Evolutionary conservation across 1,140 invertebrate species (phyloP).

Genomic region (Gerris buenoi): DNA sequence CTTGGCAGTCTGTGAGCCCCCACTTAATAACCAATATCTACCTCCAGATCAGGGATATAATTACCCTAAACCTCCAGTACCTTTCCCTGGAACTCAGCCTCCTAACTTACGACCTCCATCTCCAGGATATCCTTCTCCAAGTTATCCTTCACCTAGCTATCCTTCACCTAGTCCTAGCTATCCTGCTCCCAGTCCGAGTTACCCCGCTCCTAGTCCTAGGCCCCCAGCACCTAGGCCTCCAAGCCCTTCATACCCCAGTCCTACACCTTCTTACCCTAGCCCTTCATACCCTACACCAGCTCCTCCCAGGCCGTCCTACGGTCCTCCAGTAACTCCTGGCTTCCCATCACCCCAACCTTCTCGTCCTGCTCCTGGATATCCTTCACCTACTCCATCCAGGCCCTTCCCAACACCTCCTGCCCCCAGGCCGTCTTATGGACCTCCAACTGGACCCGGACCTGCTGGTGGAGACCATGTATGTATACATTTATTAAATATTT

Average conservation of each 20-base stretch:
- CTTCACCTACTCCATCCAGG: not conserved
- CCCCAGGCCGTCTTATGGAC: not conserved
- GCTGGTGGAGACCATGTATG: not conserved
- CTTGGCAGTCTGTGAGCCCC: not conserved
- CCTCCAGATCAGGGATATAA: conserved; percentile 37
- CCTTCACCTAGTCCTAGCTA: conserved; percentile 17
- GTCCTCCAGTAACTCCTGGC: conserved; percentile 17
- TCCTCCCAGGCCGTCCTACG: conserved; percentile 20
- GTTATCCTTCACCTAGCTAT: conserved; percentile 20
- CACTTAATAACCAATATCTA: conserved; percentile 12
- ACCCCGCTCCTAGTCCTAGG: conserved; percentile 20
- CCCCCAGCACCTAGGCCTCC: conserved; percentile 14
- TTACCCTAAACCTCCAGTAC: conserved; percentile 40
- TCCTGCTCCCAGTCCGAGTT: conserved; percentile 17
- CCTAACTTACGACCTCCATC: not conserved
- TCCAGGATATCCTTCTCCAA: conserved; percentile 15
- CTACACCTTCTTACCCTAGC: conserved; percentile 7
- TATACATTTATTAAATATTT: no score
- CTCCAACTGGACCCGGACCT: not conserved
- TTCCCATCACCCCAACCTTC: not conserved
- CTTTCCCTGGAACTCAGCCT: conserved; percentile 31
- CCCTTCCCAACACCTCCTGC: conserved; percentile 1
- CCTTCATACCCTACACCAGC: conserved; percentile 16
- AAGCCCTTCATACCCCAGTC: not conserved
- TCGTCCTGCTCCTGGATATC: not conserved